Evolutionary conservation across 1,140 invertebrate genomes (phyloP), one percentile per base, ranked within the genome.

Genomic region (Nymphalis io): DNA sequence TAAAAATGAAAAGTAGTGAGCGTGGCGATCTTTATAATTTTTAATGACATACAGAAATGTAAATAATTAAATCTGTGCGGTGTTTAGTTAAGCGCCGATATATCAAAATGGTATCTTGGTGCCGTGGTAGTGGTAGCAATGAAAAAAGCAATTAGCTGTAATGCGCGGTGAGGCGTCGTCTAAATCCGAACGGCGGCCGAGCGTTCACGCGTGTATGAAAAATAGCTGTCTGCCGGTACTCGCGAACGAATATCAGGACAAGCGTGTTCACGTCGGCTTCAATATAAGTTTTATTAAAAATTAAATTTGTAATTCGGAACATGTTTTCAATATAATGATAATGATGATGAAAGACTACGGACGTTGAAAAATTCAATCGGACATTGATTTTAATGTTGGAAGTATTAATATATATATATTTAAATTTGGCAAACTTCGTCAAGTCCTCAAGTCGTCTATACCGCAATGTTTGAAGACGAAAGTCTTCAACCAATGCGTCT

Each of bases 181-280:
- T 86, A 85, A 83, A 83, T 83, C 81, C 79, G 83, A 68, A 65
- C 64, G 68, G 74, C 83, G 78, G 70, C 75, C 81, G 68, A 82
- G 81, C 86, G 81, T 87, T 88, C 83, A 88, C 61, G 79, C 86
- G 86, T 85, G 84, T 76, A 83, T 87, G 84, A 88, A 88, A 88
- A 87, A 88, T 87, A 78, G 79, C 79, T 76, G 74, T 68, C 76
- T 71, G 71, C 55, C 44, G 23, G 48, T 33, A 64, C 55, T 51
- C 77, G 70, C 48, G 70, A 23, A 39, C 70, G 73, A 72, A 38
- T 67, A 60, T 27, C 16, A 58, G 12, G 12, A 27, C 20, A 4
- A 15, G 40, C 12, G 12, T 11, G 10, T 42, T 44, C 40, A 44
- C 13, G 40, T 44, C n/a, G 40, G 13, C 1, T n/a, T 8, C 13